Conservation (phyloP, 2,113 vertebrate species). For the Charina bottae region DNA sequence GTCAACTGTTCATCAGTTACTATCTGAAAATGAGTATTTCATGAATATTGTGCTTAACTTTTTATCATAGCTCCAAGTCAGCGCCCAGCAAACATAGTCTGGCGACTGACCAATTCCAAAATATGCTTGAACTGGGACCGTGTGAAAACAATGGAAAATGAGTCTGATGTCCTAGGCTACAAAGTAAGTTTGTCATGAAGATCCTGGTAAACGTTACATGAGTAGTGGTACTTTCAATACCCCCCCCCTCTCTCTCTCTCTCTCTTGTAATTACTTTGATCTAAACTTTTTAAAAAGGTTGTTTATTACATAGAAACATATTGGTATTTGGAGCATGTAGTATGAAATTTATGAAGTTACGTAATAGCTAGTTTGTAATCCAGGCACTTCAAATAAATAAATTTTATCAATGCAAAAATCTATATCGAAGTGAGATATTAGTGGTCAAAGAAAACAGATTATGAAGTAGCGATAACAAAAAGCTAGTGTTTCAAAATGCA, state of each 20-base stretch:
- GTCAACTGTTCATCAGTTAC: slow-evolving; percentile 19
- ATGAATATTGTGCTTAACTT: slow-evolving; percentile 61
- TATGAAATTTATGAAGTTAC: not conserved
- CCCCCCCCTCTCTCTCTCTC: not conserved
- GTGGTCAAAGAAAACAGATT: not conserved
- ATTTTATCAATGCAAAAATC: slow-evolving; percentile 20
- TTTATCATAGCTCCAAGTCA: slow-evolving; percentile 83
- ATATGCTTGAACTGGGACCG: slow-evolving; percentile 90
- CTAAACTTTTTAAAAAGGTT: not conserved
- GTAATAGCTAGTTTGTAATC: not conserved
- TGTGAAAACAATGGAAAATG: slow-evolving; percentile 89
- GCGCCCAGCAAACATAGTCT: slow-evolving; percentile 84
- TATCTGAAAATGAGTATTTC: slow-evolving; percentile 38
- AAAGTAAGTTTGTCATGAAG: slow-evolving; percentile 77
- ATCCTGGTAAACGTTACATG: not conserved
- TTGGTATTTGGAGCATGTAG: not conserved
- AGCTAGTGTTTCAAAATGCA: slow-evolving; percentile 9
- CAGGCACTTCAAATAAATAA: not conserved
- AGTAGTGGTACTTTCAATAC: not conserved
- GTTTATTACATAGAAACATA: not conserved
- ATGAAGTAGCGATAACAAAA: slow-evolving; percentile 7
- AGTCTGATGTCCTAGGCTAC: slow-evolving; percentile 89
- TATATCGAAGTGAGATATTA: slow-evolving; percentile 5
- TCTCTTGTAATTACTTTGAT: not conserved
- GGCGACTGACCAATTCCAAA: slow-evolving; percentile 88